Evolutionary conservation across 2,113 vertebrate genomes (phyloP).

Genomic region (Euleptes europaea): DNA sequence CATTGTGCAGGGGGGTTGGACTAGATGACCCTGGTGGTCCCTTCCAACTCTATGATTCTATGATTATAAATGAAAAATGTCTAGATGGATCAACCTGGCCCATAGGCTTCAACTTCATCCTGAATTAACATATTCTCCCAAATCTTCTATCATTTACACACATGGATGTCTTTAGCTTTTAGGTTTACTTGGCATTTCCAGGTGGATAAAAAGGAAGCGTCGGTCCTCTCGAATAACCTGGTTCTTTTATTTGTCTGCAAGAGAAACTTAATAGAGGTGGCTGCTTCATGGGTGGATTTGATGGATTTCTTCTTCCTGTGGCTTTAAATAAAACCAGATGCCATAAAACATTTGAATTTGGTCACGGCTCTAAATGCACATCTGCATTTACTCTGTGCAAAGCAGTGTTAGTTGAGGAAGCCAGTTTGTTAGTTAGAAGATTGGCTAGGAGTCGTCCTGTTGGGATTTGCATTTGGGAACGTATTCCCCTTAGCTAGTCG

Average conservation of each 20-base stretch:
- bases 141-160: neutral
- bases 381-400: neutral
- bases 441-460: neutral
- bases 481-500: neutral
- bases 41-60: no score
- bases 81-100: no score
- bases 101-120: no score
- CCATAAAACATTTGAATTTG: neutral
- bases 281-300: neutral
- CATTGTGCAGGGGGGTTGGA: no score
- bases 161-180: neutral
- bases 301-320: neutral
- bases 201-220: neutral
- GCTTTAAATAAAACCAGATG: neutral
- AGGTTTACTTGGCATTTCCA: neutral
- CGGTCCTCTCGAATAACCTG: neutral
- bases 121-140: neutral
- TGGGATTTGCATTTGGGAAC: neutral
- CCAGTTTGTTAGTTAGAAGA: neutral
- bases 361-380: neutral
- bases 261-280: neutral
- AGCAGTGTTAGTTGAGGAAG: neutral
- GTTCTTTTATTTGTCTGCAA: no score
- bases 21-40: no score
- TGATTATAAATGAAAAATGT: no score